Base-by-base conservation (phyloP, 2,113 vertebrate species). In the Lates calcarifer region DNA sequence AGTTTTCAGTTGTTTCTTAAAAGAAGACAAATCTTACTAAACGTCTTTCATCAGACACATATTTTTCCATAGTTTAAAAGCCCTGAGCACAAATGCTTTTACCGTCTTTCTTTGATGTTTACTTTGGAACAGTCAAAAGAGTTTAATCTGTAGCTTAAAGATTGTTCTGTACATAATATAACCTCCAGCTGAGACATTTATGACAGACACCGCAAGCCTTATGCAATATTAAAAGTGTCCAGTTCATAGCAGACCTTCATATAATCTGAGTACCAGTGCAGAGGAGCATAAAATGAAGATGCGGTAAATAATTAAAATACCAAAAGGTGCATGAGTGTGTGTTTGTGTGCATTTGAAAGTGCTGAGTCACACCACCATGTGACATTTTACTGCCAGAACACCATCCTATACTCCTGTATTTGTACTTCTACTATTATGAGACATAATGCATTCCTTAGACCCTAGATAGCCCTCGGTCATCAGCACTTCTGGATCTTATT, bases 141-240 rank as follows among this genome's bases (percentile, higher is more conserved):
- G 62, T 81, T 86, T 86, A 76, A 88, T 86, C 82, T 73, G 13
- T 45, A 75, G 66, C 69, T 86, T 65, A 22, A 79, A 49, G 75
- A 74, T 49, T 49, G 45, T 67, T 75, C 37, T 57, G 43, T 15
- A 7, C 53, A 74, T 37, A 60, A 75, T n/a, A 18, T 28, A 41
- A 75, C 4, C 80, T 57, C 33, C 87, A 77, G 63, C 28, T 0
- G 28, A 68, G 65, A 37, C 47, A 61, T 83, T 77, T 49, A 22
- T 51, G 67, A 28, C 12, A 35, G 74, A 65, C 57, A 62, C 60
- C 12, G 56, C 37, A 13, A 65, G 35, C 17, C 53, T 76, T 66
- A 20, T 60, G 8, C 83, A 67, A 47, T 70, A 90, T 84, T 74
- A 74, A 68, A 37, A 64, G 17, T 8, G n/a, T 0, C 41, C 51